Percentiles rank a stretch among this genome's conserved stretches.
Conservation (phyloP, 2,113 vertebrate species). For the Arvicanthis niloticus region DNA sequence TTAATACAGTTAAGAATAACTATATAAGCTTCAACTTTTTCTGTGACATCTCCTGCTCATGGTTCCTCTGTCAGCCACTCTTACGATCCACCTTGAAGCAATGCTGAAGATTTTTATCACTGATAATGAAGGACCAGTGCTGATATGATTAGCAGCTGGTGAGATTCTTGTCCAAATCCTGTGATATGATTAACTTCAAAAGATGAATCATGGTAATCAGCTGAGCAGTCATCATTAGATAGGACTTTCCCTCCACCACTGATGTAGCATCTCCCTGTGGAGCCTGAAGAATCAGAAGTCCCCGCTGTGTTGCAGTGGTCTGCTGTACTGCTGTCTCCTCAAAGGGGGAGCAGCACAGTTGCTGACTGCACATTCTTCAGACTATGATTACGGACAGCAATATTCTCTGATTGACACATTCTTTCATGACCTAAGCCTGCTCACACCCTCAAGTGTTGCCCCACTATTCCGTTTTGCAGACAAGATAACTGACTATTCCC, state of each 20-base stretch:
- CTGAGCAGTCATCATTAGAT: conserved; percentile 20
- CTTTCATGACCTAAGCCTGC: neutral
- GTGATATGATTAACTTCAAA: conserved; percentile 28
- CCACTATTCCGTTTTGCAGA: conserved; percentile 37
- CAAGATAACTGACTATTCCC: conserved; percentile 32
- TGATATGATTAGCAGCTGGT: conserved; percentile 13
- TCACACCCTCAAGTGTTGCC: conserved; percentile 35
- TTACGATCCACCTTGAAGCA: neutral
- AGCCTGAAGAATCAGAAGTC: neutral
- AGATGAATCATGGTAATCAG: conserved; percentile 25
- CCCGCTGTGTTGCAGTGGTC: neutral
- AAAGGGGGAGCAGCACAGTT: neutral
- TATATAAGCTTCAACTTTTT: conserved; percentile 5
- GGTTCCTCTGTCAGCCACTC: conserved; percentile 1
- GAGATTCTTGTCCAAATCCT: conserved; percentile 53
- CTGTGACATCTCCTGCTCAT: neutral
- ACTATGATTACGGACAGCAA: neutral
- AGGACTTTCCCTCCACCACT: neutral
- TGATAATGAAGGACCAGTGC: conserved; percentile 17
- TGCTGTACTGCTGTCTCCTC: neutral
- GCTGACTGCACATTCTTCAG: neutral
- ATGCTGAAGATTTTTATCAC: neutral
- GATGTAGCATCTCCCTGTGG: neutral
- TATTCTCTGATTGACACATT: conserved; percentile 10
- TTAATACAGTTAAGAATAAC: neutral